Conservation (phyloP, 2,888 invertebrate species). For the Hyalella azteca region DNA sequence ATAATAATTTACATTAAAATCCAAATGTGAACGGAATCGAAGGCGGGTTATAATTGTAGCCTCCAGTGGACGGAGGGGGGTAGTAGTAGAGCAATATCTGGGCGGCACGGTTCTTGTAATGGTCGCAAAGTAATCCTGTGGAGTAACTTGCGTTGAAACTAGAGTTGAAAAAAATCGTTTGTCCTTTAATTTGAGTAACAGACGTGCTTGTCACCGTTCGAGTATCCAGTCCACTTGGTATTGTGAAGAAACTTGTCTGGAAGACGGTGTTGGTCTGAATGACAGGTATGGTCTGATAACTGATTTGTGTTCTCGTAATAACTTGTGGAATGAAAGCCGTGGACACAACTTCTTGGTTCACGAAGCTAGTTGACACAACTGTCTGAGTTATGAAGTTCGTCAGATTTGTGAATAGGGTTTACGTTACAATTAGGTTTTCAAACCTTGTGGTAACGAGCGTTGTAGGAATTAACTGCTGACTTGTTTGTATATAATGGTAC, state of each 20-base stretch:
- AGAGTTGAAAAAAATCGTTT: constrained; percentile 40
- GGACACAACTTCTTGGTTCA: constrained; percentile 44
- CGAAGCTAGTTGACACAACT: constrained; percentile 38
- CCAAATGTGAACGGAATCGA: constrained; percentile 36
- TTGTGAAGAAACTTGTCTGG: constrained; percentile 45
- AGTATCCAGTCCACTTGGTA: constrained; percentile 39
- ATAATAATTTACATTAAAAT: neutral
- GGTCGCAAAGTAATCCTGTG: constrained; percentile 41
- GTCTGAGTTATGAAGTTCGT: constrained; percentile 48
- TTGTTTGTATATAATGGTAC: constrained; percentile 44
- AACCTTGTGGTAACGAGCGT: constrained; percentile 47
- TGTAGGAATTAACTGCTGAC: constrained; percentile 46
- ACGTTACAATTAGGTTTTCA: constrained; percentile 43
- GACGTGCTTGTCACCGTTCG: constrained; percentile 42
- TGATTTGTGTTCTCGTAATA: constrained; percentile 43
- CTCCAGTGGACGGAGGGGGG: constrained; percentile 7
- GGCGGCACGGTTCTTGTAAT: constrained; percentile 45
- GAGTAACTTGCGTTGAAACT: constrained; percentile 43
- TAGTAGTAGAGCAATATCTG: constrained; percentile 27
- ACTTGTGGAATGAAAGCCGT: constrained; percentile 46
- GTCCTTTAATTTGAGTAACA: constrained; percentile 48
- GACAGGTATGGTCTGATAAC: constrained; percentile 43
- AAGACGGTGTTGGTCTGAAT: constrained; percentile 51
- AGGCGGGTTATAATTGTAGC: constrained; percentile 47
- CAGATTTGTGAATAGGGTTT: constrained; percentile 42